Evolutionary conservation across 2,113 vertebrate species (phyloP).

Genomic region (Chascanopsetta lugubris): DNA sequence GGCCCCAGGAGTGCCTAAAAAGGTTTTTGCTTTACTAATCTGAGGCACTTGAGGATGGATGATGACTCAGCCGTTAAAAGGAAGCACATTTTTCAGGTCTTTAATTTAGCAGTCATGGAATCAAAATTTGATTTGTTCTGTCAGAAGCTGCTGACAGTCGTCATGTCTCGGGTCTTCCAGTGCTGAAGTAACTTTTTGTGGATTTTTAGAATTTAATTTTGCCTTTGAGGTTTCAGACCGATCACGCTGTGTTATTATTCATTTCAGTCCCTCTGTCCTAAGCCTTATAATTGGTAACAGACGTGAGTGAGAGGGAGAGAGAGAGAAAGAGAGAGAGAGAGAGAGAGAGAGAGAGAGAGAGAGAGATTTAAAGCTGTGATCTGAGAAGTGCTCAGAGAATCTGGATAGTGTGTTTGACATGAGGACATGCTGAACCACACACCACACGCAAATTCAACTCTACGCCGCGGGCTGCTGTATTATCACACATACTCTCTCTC

Average conservation of each 20-base stretch:
- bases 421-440: slow-evolving; percentile 64
- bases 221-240: slow-evolving; percentile 75
- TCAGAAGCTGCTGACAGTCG: slow-evolving; percentile 28
- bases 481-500: slow-evolving; percentile 48
- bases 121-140: slow-evolving; percentile 36
- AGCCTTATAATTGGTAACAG: slow-evolving; percentile 80
- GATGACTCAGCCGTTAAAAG: slow-evolving; percentile 2
- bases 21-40: not conserved
- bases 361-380: slow-evolving; percentile 42
- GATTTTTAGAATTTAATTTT: slow-evolving; percentile 70
- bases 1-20: not conserved
- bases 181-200: slow-evolving; percentile 73
- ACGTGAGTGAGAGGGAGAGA: slow-evolving; percentile 28
- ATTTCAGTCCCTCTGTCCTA: slow-evolving; percentile 67
- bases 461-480: slow-evolving; percentile 54
- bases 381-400: slow-evolving; percentile 54
- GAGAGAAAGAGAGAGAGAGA: slow-evolving; percentile 27
- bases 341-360: slow-evolving; percentile 18
- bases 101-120: slow-evolving; percentile 12
- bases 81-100: not conserved
- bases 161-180: slow-evolving; percentile 41
- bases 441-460: slow-evolving; percentile 57
- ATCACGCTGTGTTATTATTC: slow-evolving; percentile 73
- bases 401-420: slow-evolving; percentile 59
- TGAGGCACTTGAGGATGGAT: not conserved